Conservation (phyloP, 2,113 vertebrate species). For the Tyto alba region DNA sequence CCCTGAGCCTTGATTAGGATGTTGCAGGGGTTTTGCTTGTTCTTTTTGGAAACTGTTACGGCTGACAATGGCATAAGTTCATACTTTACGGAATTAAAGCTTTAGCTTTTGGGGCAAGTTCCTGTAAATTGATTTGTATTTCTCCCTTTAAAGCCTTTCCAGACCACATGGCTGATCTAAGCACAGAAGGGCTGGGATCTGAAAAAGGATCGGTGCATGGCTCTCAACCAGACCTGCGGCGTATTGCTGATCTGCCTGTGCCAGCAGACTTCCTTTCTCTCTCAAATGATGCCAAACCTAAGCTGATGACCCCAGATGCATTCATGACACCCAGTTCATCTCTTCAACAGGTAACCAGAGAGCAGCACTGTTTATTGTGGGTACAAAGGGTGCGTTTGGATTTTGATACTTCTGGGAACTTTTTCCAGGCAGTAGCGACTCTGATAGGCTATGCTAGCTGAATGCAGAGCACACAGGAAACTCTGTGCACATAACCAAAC, state of each 20-base stretch:
- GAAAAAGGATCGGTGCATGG: slow-evolving; percentile 81
- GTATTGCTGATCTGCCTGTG: slow-evolving; percentile 83
- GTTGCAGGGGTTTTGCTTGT: not conserved
- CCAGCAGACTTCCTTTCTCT: slow-evolving; percentile 87
- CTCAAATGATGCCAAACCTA: slow-evolving; percentile 80
- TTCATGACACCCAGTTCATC: slow-evolving; percentile 96
- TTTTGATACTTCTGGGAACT: not conserved
- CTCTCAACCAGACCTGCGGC: slow-evolving; percentile 85
- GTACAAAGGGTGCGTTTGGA: not conserved
- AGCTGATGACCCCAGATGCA: slow-evolving; percentile 97
- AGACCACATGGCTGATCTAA: slow-evolving; percentile 82
- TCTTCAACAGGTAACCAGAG: slow-evolving; percentile 75
- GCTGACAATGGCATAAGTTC: not conserved
- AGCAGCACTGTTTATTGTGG: not conserved
- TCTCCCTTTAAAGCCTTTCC: slow-evolving; percentile 75
- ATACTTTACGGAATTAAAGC: not conserved
- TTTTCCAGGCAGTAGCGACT: not conserved
- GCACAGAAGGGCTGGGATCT: slow-evolving; percentile 76
- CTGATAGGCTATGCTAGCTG: not conserved
- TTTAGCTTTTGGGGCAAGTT: not conserved
- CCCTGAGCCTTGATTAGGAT: not conserved
- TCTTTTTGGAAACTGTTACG: not conserved
- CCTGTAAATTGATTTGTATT: not conserved
- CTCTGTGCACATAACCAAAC: not conserved
- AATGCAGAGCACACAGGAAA: not conserved